A percentile compares a stretch with the other conserved stretches of the same genome.
phyloP scores from a whole-genome alignment of 1,140 invertebrate genomes.

The Cydia splendana region DNA sequence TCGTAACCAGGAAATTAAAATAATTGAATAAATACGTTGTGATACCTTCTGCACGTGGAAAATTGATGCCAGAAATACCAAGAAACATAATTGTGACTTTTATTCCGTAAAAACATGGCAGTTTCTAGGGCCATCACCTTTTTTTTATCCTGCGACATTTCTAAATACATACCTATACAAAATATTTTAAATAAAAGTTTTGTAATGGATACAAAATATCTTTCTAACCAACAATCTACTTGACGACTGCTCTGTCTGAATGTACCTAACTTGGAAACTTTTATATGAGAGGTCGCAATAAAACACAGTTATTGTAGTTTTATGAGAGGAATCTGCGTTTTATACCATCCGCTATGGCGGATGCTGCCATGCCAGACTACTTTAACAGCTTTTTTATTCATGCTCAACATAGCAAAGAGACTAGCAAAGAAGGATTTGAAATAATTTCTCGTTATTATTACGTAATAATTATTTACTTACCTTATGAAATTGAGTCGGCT shows the following conservation, averaged over 20 bases:
- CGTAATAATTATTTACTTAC: background rate
- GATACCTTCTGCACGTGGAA: no score
- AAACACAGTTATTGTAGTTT: conserved; percentile 60
- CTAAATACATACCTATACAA: no score
- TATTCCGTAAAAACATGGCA: no score
- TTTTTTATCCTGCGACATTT: no score
- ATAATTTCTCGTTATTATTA: background rate
- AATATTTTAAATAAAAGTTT: no score
- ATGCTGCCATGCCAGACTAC: conserved; percentile 11
- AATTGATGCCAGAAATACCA: no score
- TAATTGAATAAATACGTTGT: no score
- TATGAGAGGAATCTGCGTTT: conserved; percentile 55
- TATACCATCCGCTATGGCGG: conserved; percentile 38
- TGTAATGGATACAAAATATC: background rate
- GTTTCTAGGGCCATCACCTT: no score
- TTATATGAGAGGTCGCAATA: conserved; percentile 50
- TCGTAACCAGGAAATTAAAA: no score
- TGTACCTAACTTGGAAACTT: conserved; percentile 50
- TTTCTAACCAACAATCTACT: background rate
- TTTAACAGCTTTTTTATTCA: conserved; percentile 3
- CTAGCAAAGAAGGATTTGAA: background rate
- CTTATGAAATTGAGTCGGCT: no score
- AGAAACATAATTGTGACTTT: no score
- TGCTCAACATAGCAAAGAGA: background rate
- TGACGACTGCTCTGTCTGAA: background rate